Evolutionary conservation across 2,888 invertebrate species (phyloP).

Genomic region (Apodemia zela): DNA sequence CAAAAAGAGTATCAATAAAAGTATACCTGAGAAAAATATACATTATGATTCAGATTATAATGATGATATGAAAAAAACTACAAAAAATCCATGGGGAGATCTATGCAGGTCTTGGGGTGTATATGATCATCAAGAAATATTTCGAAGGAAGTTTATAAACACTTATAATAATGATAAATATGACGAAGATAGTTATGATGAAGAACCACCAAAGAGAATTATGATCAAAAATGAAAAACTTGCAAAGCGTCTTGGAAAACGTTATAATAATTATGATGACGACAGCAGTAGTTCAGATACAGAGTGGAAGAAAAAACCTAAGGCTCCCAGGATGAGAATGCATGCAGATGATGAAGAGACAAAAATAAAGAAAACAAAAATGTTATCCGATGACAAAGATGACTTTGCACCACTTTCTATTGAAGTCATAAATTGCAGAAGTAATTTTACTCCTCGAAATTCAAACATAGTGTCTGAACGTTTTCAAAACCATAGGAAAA

Average conservation of each 20-base stretch:
- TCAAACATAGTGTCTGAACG: constrained; percentile 59
- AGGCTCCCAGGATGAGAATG: constrained; percentile 90
- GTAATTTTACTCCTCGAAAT: constrained; percentile 48
- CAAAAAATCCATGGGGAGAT: constrained; percentile 87
- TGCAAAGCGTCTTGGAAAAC: constrained; percentile 64
- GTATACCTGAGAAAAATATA: constrained; percentile 38
- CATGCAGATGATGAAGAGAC: constrained; percentile 93
- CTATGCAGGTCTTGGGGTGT: constrained; percentile 86
- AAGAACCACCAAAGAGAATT: constrained; percentile 42
- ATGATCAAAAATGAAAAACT: constrained; percentile 59
- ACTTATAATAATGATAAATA: constrained; percentile 47
- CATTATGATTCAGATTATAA: constrained; percentile 39
- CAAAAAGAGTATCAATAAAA: constrained; percentile 82
- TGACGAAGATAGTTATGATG: constrained; percentile 43
- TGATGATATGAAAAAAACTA: constrained; percentile 52
- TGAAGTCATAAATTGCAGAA: constrained; percentile 60
- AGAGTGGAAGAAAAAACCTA: constrained; percentile 82
- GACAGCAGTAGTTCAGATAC: constrained; percentile 72
- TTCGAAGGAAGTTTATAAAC: constrained; percentile 53
- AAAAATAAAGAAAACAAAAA: constrained; percentile 60
- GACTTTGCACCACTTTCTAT: constrained; percentile 67
- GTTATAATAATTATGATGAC: constrained; percentile 49
- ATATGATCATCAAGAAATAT: constrained; percentile 82
- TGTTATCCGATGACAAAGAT: constrained; percentile 35
- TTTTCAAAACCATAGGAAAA: constrained; percentile 49